Conservation (phyloP, 1,140 invertebrate genomes). For the Pseudoatta argentina region DNA sequence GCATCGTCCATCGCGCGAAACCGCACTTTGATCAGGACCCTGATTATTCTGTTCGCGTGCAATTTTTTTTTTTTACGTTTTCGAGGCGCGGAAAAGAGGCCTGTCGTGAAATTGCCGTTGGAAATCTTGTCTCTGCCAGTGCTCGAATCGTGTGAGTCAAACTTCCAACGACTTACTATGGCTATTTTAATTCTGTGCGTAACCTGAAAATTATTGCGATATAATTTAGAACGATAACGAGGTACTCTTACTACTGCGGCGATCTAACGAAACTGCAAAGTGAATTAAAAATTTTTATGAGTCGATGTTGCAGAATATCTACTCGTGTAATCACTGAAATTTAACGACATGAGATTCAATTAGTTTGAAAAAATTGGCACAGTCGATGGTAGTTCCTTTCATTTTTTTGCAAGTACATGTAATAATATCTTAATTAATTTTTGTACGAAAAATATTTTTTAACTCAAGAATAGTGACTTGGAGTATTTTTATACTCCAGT, state of each 20-base stretch:
- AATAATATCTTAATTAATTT: neutral
- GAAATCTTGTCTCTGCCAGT: slow-evolving; percentile 2
- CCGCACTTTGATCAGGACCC: slow-evolving; percentile 71
- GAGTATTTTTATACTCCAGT: too few species aligned
- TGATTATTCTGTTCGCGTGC: slow-evolving; percentile 68
- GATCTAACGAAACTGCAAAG: neutral
- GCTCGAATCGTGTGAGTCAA: slow-evolving; percentile 1
- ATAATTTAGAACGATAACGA: neutral
- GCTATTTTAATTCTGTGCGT: slow-evolving; percentile 7
- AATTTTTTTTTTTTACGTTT: slow-evolving; percentile 22
- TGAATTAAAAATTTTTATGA: neutral
- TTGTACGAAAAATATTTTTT: too few species aligned
- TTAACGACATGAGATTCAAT: neutral
- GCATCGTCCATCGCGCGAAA: slow-evolving; percentile 67
- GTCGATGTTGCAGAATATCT: neutral
- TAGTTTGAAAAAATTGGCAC: neutral
- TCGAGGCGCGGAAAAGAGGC: slow-evolving; percentile 40
- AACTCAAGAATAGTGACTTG: too few species aligned
- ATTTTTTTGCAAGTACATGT: neutral
- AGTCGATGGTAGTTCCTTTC: neutral
- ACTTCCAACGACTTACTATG: neutral
- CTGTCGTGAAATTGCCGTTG: slow-evolving; percentile 36
- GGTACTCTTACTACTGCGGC: too few species aligned
- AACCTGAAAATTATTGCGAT: neutral
- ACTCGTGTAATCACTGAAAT: neutral